phyloP scores from a whole-genome alignment of 1,140 invertebrate genomes.

The Drosophila pruinosa region DNA sequence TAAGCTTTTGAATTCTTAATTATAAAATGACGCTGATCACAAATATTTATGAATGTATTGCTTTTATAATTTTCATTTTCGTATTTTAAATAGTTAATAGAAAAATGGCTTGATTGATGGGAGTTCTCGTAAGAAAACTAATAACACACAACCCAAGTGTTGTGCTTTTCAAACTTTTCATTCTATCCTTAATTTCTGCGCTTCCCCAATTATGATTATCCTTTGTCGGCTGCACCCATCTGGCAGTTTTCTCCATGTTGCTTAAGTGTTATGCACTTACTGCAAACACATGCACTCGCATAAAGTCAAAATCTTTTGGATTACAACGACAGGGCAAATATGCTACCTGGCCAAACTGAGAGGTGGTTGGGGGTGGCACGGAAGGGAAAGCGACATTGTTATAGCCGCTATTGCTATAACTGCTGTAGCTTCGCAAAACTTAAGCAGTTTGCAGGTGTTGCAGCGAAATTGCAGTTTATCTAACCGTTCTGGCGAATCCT shows the following conservation, averaged over 20 bases:
- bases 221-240: conserved; percentile 44
- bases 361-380: background rate
- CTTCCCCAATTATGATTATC: background rate
- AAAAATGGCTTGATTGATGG: too few species aligned
- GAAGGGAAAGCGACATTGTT: conserved; percentile 17
- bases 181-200: background rate
- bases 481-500: conserved; percentile 45
- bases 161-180: background rate
- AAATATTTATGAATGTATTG: too few species aligned
- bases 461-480: conserved; percentile 79
- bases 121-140: too few species aligned
- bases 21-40: too few species aligned
- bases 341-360: conserved; percentile 22
- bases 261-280: conserved; percentile 77
- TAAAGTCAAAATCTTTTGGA: conserved; percentile 73
- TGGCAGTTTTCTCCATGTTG: conserved; percentile 57
- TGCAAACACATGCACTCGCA: conserved; percentile 46
- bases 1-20: too few species aligned
- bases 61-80: too few species aligned
- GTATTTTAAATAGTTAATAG: too few species aligned
- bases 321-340: conserved; percentile 63
- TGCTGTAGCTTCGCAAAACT: conserved; percentile 62
- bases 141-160: background rate
- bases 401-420: conserved; percentile 62
- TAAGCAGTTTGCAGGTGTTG: conserved; percentile 77